Evolutionary conservation across 1,140 invertebrate genomes (phyloP), one percentile per base, ranked within the genome.

Genomic region (Drosophila equinoxialis): DNA sequence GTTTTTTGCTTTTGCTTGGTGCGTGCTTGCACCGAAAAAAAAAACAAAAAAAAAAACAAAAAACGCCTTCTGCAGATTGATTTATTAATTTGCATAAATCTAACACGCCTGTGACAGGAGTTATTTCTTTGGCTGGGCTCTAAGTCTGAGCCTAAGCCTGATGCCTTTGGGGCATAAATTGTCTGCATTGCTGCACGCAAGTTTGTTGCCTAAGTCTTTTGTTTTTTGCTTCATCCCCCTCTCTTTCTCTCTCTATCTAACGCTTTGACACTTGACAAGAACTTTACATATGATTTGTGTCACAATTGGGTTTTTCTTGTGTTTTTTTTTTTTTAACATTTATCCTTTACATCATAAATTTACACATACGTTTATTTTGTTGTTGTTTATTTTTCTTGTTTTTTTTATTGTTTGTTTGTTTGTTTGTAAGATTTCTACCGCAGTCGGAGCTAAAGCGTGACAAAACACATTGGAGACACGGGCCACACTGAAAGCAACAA

Each of bases 1-100:
- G 17, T 17, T 30, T 63, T 26, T 48, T 74, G 33, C 68, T 74
- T 75, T 71, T 20, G 7, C 76, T 86, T 84, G 79, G 83, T 86
- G 83, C 82, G 64, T 51, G 45, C 20, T 17, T 10, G 20, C 30
- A 30, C 30, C 30, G 26, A 6, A 30, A 30, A 30, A 6, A 30
- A 30, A 30, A 30, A n/a, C n/a, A n/a, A 30, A 30, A 6, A 48
- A 10, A 20, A 70, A 77, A 79, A 74, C 65, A 48, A 41, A 62
- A 20, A 79, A 66, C 79, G 65, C 75, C 71, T 68, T 66, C 73
- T 41, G 65, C 48, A 59, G 45, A 73, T 89, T 87, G 83, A 87
- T 87, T 87, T 89, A 87, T 87, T 85, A 83, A 80, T 87, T 89
- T 87, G 84, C 79, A 87, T 87, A 89, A 89, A 83, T 89, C 83